phyloP scores from a whole-genome alignment of 1,140 invertebrate genomes.

The Zaprionus ornatus region DNA sequence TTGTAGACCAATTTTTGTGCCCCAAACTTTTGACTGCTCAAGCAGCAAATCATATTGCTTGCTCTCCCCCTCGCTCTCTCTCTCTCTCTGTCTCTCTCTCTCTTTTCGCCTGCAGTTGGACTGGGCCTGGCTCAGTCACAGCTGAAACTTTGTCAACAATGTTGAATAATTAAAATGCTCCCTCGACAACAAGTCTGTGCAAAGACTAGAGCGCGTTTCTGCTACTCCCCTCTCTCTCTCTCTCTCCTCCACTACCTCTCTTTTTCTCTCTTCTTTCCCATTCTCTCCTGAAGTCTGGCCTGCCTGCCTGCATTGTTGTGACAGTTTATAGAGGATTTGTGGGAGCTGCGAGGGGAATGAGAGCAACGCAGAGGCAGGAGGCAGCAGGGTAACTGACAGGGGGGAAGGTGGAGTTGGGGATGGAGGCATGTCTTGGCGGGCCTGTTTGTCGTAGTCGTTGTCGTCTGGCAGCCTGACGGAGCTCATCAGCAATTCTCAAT shows the following conservation, averaged over 20 bases:
- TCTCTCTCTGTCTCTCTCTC: constrained; percentile 1
- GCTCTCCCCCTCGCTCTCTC: constrained; percentile 4
- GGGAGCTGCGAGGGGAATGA: neutral
- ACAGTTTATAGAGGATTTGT: constrained; percentile 46
- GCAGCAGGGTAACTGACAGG: neutral
- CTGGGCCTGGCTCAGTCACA: constrained; percentile 40
- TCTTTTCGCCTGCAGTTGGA: neutral
- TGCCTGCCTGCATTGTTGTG: constrained; percentile 37
- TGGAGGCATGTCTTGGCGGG: constrained; percentile 24
- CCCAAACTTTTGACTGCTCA: constrained; percentile 73
- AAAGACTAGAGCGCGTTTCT: constrained; percentile 41
- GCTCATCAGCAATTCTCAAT: constrained; percentile 83
- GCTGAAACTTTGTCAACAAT: constrained; percentile 82
- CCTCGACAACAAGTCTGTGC: constrained; percentile 69
- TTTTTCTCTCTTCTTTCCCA: neutral
- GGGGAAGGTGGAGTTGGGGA: neutral
- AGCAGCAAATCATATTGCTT: constrained; percentile 78
- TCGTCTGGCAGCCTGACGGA: constrained; percentile 31
- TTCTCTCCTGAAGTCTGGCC: neutral
- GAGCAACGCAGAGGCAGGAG: neutral
- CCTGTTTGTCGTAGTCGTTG: constrained; percentile 30
- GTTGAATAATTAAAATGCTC: constrained; percentile 83
- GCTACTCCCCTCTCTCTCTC: neutral
- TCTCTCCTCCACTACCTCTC: neutral
- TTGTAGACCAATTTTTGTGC: constrained; percentile 42